Conservation (phyloP, 2,888 invertebrate species). For the Ceraclea dissimilis region DNA sequence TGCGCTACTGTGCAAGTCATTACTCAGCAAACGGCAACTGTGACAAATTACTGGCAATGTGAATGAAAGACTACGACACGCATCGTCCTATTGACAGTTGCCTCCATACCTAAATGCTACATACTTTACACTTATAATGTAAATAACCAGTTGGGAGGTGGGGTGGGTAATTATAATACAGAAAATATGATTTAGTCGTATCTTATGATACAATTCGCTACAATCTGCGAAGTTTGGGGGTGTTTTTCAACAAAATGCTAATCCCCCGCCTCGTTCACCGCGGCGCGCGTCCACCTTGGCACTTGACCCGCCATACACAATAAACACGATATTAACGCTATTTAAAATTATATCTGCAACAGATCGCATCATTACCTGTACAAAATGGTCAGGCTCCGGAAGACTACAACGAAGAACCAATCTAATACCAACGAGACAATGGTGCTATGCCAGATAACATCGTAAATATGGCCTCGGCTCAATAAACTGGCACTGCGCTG, state of each 20-base stretch:
- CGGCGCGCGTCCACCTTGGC: constrained; percentile 23
- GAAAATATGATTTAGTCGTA: background rate
- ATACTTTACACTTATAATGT: too few species aligned
- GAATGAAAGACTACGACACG: too few species aligned
- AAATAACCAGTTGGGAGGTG: background rate
- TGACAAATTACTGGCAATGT: too few species aligned
- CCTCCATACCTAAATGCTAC: too few species aligned
- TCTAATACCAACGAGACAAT: constrained; percentile 31
- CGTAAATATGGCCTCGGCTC: constrained; percentile 56
- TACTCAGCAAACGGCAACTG: too few species aligned
- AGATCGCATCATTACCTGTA: constrained; percentile 13
- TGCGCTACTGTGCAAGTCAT: too few species aligned
- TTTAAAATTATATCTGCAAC: background rate
- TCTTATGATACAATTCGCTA: background rate
- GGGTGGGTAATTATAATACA: background rate
- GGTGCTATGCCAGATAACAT: constrained; percentile 52
- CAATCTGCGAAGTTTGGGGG: background rate
- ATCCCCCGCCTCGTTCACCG: constrained; percentile 20
- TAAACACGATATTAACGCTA: constrained; percentile 14
- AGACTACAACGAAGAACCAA: constrained; percentile 7
- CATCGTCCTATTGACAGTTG: background rate
- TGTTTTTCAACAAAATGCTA: constrained; percentile 17
- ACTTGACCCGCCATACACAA: constrained; percentile 21
- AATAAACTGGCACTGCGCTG: constrained; percentile 24
- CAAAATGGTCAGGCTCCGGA: background rate